Evolutionary conservation across 2,888 invertebrate species (phyloP).

Genomic region (Rhamphomyia laevipes): DNA sequence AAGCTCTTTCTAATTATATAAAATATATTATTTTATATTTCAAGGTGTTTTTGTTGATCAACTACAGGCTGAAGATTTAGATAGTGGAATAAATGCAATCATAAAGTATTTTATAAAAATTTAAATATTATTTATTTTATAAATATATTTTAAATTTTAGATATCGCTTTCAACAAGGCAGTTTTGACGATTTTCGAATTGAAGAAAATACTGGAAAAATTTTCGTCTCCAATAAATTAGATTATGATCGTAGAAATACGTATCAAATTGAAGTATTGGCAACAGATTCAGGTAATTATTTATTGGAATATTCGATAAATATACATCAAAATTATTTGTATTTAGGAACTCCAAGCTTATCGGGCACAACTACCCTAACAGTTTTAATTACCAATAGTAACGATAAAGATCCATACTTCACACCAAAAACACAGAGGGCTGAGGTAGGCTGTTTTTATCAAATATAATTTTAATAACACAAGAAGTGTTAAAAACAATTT

Average conservation of each 20-base stretch:
- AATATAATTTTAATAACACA: constrained; percentile 1
- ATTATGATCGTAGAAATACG: constrained; percentile 67
- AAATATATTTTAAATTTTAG: constrained; percentile 14
- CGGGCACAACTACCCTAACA: constrained; percentile 68
- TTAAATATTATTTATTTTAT: background rate
- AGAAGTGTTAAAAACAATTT: constrained; percentile 1
- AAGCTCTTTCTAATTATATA: background rate
- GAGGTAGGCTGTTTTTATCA: constrained; percentile 41
- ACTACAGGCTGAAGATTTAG: constrained; percentile 69
- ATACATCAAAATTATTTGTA: constrained; percentile 4
- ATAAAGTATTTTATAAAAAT: constrained; percentile 34
- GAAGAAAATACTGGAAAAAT: constrained; percentile 65
- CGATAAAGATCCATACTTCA: constrained; percentile 75
- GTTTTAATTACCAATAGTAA: constrained; percentile 76
- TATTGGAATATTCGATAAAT: background rate
- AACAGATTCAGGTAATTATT: constrained; percentile 53
- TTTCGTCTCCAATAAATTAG: constrained; percentile 62
- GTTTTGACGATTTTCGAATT: constrained; percentile 73
- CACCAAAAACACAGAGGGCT: constrained; percentile 63
- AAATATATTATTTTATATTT: constrained; percentile 11
- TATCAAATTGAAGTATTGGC: constrained; percentile 74
- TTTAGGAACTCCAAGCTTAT: constrained; percentile 62
- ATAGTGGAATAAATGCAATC: constrained; percentile 76
- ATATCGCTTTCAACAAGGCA: constrained; percentile 75
- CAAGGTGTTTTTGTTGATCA: constrained; percentile 52